Base-by-base conservation (phyloP, 2,113 vertebrate species). In the Cromileptes altivelis region DNA sequence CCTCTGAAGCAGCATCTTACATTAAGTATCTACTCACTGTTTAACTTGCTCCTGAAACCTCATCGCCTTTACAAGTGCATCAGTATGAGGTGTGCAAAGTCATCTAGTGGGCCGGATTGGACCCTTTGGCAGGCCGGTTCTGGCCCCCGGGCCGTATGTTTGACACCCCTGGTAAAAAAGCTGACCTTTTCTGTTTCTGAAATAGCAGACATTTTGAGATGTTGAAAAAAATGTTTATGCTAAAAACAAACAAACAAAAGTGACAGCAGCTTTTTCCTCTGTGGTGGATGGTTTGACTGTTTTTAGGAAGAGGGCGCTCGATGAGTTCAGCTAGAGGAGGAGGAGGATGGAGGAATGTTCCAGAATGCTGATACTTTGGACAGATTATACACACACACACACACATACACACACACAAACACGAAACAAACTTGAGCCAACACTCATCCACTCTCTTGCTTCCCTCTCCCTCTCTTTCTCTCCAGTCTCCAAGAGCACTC, bases 281-380 rank as follows among this genome's bases (percentile, higher is more conserved):
- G 14, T 21, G 49, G 58, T 69, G 57, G 71, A 73, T 69, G 37
- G 18, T 79, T 70, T 63, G 67, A 76, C 68, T 63, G 69, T 52
- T 76, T 75, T 85, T 76, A 78, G 70, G 64, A 60, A 85, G 76
- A 72, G 88, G 82, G 82, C 10, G 40, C 75, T 88, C 52, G 6
- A 61, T 88, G 81, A 78, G 56, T 86, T 88, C 84, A 90, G 82
- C 86, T 85, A 80, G 72, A 77, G 67, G 87, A 82, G 70, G 82
- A 79, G 62, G 85, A 89, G 68, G 91, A 85, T 53, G 50, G 64
- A 87, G 70, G 81, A 91, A 92, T 90, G 88, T 90, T 90, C 91
- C 77, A 82, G 79, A 88, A 78, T 81, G 70, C 76, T 83, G 85
- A 83, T 91, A 91, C 84, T 81, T 50, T 75, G 85, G 87, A 90